These are phyloP conservation scores for Lipotes vexillifer DNA, from an alignment of 2,113 vertebrate species.

Conservation along the genomic window DNA sequence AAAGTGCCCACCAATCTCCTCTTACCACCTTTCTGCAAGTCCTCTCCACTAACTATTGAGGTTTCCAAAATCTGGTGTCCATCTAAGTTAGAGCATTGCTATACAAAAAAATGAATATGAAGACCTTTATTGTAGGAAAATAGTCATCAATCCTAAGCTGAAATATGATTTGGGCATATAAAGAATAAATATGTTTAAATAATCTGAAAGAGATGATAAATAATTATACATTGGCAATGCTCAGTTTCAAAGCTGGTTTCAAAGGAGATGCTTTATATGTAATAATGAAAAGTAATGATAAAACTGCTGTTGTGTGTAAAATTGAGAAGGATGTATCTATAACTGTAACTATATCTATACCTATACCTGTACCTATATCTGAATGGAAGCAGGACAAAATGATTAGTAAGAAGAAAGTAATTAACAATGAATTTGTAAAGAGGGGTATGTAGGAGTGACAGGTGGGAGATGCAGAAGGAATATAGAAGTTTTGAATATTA, in stretches of 20 bases:
- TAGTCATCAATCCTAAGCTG: background rate
- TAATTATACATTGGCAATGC: background rate
- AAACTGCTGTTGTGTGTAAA: background rate
- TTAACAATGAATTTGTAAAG: background rate
- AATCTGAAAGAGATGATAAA: background rate
- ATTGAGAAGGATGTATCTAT: background rate
- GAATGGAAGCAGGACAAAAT: background rate
- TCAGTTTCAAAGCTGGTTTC: background rate
- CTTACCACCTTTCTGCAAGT: background rate
- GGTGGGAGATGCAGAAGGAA: background rate
- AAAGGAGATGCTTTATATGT: background rate
- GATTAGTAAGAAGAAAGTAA: background rate
- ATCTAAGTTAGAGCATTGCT: background rate
- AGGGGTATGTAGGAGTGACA: background rate
- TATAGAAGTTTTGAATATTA: background rate
- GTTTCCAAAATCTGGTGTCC: background rate
- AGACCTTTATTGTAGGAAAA: background rate
- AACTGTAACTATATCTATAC: background rate
- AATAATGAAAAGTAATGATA: background rate
- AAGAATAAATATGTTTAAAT: background rate
- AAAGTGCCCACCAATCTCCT: background rate
- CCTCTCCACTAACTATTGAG: background rate
- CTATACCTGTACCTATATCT: background rate
- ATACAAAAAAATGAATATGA: background rate
- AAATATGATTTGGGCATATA: background rate